Evolutionary conservation across 2,888 invertebrate species (phyloP).

Genomic region (Lycophotia porphyrea): DNA sequence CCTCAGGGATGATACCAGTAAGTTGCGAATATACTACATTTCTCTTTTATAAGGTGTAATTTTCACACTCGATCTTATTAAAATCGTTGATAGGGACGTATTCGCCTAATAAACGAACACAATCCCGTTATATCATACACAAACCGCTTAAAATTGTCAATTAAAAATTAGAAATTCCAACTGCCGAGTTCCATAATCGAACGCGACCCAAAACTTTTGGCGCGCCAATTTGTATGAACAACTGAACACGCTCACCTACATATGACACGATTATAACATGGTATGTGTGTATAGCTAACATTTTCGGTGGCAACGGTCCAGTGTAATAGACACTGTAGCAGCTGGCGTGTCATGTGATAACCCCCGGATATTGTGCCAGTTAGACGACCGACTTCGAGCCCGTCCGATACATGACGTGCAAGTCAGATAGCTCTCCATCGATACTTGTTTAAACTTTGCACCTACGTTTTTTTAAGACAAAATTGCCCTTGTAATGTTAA

Average conservation of each 20-base stretch:
- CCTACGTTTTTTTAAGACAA: background rate
- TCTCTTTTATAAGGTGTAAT: background rate
- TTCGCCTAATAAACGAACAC: conserved; percentile 5
- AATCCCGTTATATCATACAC: conserved; percentile 12
- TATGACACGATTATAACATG: conserved; percentile 52
- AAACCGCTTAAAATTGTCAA: conserved; percentile 13
- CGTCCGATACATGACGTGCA: conserved; percentile 53
- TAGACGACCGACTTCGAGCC: conserved; percentile 66
- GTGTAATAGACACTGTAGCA: conserved; percentile 75
- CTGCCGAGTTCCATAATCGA: conserved; percentile 47
- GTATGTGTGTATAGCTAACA: conserved; percentile 53
- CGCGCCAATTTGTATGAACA: conserved; percentile 63
- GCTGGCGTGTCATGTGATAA: conserved; percentile 78
- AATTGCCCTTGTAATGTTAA: background rate
- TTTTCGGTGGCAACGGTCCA: conserved; percentile 77
- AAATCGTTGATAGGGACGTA: background rate
- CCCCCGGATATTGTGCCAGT: conserved; percentile 79
- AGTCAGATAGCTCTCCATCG: conserved; percentile 34
- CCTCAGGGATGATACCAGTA: background rate
- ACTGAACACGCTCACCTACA: conserved; percentile 54
- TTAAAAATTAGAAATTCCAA: conserved; percentile 42
- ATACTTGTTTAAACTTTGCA: conserved; percentile 14
- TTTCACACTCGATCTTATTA: background rate
- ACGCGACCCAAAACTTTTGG: conserved; percentile 60
- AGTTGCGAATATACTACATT: background rate